phyloP scores from a whole-genome alignment of 2,888 invertebrate genomes.

The Drosophila sordidula region DNA sequence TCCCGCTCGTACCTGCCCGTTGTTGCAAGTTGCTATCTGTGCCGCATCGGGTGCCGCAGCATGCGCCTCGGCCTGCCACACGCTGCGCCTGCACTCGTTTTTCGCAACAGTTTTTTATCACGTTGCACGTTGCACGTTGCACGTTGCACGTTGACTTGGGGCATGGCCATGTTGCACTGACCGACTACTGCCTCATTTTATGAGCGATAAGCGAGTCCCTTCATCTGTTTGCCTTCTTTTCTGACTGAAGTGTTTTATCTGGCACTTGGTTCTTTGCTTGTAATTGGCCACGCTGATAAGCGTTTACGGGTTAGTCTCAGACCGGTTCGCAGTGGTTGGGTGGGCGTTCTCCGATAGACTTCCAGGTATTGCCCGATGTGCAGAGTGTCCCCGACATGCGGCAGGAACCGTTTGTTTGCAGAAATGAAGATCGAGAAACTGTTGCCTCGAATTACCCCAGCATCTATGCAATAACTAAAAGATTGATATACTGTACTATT shows the following conservation, averaged over 20 bases:
- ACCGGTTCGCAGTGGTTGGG: constrained; percentile 42
- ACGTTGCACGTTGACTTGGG: constrained; percentile 1
- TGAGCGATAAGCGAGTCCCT: constrained; percentile 40
- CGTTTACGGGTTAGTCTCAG: constrained; percentile 26
- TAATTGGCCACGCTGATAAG: constrained; percentile 77
- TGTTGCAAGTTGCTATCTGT: constrained; percentile 25
- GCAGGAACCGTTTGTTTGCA: neutral
- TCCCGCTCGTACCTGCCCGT: constrained; percentile 29
- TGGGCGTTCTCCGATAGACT: constrained; percentile 54
- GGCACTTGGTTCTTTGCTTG: constrained; percentile 61
- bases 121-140: constrained; percentile 2
- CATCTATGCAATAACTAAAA: neutral
- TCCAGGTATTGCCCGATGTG: constrained; percentile 16
- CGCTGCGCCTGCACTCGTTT: constrained; percentile 59
- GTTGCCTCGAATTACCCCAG: neutral
- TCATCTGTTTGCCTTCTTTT: constrained; percentile 8
- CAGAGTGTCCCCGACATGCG: neutral
- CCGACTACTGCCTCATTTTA: constrained; percentile 51
- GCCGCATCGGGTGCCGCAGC: constrained; percentile 19
- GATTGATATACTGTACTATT: neutral
- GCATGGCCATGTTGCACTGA: constrained; percentile 29
- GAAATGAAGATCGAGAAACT: neutral
- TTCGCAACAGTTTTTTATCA: constrained; percentile 68
- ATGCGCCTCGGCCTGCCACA: constrained; percentile 30
- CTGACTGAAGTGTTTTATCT: constrained; percentile 70